Evolutionary conservation across 1,140 invertebrate genomes (phyloP).

Genomic region (Episyrphus balteatus): DNA sequence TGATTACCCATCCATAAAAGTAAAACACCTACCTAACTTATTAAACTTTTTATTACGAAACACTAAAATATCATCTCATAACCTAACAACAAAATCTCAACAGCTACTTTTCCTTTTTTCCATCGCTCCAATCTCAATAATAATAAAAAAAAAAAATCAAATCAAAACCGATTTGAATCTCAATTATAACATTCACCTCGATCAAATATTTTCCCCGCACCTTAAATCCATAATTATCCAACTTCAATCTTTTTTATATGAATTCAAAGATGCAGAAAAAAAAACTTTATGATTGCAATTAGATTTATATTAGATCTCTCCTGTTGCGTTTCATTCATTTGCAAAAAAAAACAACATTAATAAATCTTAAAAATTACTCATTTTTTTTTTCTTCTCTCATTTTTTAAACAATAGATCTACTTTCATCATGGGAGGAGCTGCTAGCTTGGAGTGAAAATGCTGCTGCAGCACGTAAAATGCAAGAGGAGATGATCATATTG

Average conservation of each 20-base stretch:
- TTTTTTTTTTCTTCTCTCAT: conserved; percentile 1
- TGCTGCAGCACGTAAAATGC: conserved; percentile 26
- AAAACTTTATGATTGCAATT: not conserved
- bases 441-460: conserved; percentile 37
- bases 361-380: conserved; percentile 6
- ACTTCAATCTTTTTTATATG: no score
- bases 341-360: not conserved
- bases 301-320: conserved; percentile 1
- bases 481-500: conserved; percentile 32
- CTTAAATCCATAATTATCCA: not conserved
- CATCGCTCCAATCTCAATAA: no score
- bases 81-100: not conserved
- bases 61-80: no score
- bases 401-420: conserved; percentile 21
- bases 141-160: not conserved
- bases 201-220: no score
- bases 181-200: no score
- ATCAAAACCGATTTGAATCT: no score
- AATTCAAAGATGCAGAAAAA: no score
- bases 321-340: conserved; percentile 11
- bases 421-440: conserved; percentile 33
- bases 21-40: no score
- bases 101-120: conserved; percentile 15
- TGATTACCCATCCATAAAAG: no score
- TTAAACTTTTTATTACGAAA: no score